Conservation (phyloP, 2,888 invertebrate species). For the Diplolepis rosae region DNA sequence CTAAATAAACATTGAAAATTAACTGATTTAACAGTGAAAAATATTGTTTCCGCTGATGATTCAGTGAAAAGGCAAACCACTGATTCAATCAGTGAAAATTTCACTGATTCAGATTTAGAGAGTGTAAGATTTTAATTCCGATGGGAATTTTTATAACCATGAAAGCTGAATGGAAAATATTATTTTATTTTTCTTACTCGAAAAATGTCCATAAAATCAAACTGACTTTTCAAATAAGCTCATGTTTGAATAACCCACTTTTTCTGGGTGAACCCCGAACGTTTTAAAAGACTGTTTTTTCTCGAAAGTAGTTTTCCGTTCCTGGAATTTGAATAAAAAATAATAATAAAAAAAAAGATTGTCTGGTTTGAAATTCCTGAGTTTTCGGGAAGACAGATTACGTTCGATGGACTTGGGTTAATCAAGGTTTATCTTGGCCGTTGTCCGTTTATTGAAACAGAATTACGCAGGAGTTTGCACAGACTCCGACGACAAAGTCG, state of each 20-base stretch:
- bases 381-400: slow-evolving; percentile 3
- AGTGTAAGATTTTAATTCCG: not conserved
- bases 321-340: not conserved
- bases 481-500: slow-evolving; percentile 28
- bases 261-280: not conserved
- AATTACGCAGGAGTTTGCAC: slow-evolving; percentile 20
- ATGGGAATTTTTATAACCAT: not conserved
- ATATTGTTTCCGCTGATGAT: no score
- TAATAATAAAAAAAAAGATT: not conserved
- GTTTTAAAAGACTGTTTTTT: slow-evolving; percentile 13
- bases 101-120: no score
- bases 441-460: slow-evolving; percentile 25
- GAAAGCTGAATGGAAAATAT: not conserved
- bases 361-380: not conserved
- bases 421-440: slow-evolving; percentile 12
- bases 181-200: slow-evolving; percentile 8
- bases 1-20: no score
- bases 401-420: slow-evolving; percentile 23
- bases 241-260: slow-evolving; percentile 16
- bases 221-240: slow-evolving; percentile 32
- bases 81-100: no score
- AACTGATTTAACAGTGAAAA: no score
- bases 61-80: no score
- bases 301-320: not conserved
- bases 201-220: slow-evolving; percentile 30